Base-by-base conservation (phyloP, 2,797 vertebrate species). In the Eidolon dupreanum region DNA sequence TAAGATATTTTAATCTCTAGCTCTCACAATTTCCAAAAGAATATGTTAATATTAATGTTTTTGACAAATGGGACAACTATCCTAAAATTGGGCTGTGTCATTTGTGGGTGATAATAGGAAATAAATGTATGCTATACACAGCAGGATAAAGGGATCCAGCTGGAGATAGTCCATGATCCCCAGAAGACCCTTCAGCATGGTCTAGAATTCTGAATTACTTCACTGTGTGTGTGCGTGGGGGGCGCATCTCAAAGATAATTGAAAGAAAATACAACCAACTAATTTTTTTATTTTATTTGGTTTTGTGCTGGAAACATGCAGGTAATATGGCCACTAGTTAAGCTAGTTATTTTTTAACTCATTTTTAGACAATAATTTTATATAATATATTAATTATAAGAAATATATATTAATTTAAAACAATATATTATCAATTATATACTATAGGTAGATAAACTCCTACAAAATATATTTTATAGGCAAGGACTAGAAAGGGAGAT, bases 1-100 rank as follows among this genome's bases (percentile, higher is more conserved):
- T 36, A 88, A 84, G 36, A 6, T 86, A 49, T 92, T 93, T 93
- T 88, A 79, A 93, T 81, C 63, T 79, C 43, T 90, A 66, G 26
- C 88, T 87, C 17, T 74, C 84, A 46, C 68, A 59, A 59, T n/a
- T 90, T 95, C 28, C 65, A 70, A 59, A 15, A 71, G 22, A 87
- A 43, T 70, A 41, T 12, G 6, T 93, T 94, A 26, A 68, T 82
- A 63, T 24, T 88, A 70, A 46, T 66, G 8, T 68, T 55, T 95
- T 81, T 89, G 33, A 55, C 19, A 93, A 93, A 84, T 53, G 57
- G 24, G 10, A 9, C 31, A 71, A 86, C 6, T 6, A 8, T 77
- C 93, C 53, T 94, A 51, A 92, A 85, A 88, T 89, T 55, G 8
- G 43, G 55, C 33, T 22, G 8, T 89, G 55, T 68, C 74, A 53